Evolutionary conservation across 2,888 invertebrate species (phyloP).

Genomic region (Chaitophorus viminalis): DNA sequence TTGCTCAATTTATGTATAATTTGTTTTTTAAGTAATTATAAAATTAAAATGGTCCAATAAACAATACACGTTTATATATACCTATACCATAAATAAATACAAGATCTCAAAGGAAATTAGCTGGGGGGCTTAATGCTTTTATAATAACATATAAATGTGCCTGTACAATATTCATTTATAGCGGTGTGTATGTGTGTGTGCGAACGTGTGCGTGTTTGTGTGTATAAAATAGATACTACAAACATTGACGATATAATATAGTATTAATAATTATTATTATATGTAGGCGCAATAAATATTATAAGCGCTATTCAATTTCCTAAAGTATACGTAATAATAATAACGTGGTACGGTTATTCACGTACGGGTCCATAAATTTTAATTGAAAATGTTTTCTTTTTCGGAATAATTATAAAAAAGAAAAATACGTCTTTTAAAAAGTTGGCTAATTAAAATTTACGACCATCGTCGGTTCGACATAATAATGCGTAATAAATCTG

Average conservation of each 20-base stretch:
- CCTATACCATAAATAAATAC: background rate
- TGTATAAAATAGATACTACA: too few species aligned
- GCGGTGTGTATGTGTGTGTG: too few species aligned
- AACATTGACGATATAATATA: constrained; percentile 5
- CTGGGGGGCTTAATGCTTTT: background rate
- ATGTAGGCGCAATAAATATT: background rate
- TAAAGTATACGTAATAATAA: background rate
- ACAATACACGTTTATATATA: constrained; percentile 36
- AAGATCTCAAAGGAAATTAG: background rate
- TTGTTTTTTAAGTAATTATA: constrained; percentile 35
- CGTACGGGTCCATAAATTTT: background rate
- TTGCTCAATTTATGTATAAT: constrained; percentile 17
- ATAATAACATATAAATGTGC: background rate
- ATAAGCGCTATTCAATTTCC: constrained; percentile 10
- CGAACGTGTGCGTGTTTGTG: too few species aligned
- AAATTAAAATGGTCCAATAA: constrained; percentile 21
- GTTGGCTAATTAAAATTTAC: constrained; percentile 22
- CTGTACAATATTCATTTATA: background rate
- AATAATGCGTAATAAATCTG: too few species aligned
- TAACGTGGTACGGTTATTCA: background rate
- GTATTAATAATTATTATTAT: background rate
- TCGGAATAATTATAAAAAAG: background rate
- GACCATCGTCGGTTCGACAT: background rate
- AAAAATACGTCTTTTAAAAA: background rate
- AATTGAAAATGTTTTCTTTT: constrained; percentile 30